These are phyloP conservation scores for Nephrotoma guestfalica DNA, from an alignment of 2,888 invertebrate genomes.

Conservation along the genomic window DNA sequence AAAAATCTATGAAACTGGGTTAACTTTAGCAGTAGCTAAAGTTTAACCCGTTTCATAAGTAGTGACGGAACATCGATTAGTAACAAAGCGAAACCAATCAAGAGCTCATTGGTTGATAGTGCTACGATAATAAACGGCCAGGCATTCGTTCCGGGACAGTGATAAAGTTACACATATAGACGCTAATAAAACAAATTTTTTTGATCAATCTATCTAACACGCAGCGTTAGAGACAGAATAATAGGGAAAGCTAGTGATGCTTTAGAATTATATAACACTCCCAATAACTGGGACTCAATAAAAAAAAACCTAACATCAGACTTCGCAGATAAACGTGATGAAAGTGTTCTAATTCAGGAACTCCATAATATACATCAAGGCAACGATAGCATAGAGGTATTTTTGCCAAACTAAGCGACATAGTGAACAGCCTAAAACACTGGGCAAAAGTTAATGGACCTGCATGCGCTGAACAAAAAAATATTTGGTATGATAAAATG, in stretches of 20 bases:
- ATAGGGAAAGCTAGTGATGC: constrained; percentile 7
- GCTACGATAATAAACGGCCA: too few relatives aligned
- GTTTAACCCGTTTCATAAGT: too few relatives aligned
- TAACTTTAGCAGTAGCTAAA: too few relatives aligned
- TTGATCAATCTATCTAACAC: not conserved
- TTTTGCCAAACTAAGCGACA: constrained; percentile 10
- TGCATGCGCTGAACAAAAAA: constrained; percentile 5
- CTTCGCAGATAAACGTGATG: constrained; percentile 9
- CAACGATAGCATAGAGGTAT: constrained; percentile 1
- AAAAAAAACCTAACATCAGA: constrained; percentile 8
- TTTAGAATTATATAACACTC: constrained; percentile 7
- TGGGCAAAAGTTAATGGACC: constrained; percentile 10
- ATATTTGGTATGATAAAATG: constrained; percentile 13
- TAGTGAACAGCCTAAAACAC: constrained; percentile 12
- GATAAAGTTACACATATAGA: too few relatives aligned
- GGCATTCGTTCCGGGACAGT: too few relatives aligned
- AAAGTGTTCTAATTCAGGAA: constrained; percentile 8
- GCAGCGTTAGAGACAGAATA: constrained; percentile 9
- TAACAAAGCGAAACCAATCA: too few relatives aligned
- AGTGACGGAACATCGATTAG: too few relatives aligned
- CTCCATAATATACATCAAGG: not conserved
- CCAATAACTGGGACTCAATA: constrained; percentile 5
- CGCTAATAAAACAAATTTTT: too few relatives aligned
- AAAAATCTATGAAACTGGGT: too few relatives aligned
- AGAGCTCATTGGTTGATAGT: too few relatives aligned